Base-by-base conservation (phyloP, 2,113 vertebrate species). In the Atherinomorus stipes region DNA sequence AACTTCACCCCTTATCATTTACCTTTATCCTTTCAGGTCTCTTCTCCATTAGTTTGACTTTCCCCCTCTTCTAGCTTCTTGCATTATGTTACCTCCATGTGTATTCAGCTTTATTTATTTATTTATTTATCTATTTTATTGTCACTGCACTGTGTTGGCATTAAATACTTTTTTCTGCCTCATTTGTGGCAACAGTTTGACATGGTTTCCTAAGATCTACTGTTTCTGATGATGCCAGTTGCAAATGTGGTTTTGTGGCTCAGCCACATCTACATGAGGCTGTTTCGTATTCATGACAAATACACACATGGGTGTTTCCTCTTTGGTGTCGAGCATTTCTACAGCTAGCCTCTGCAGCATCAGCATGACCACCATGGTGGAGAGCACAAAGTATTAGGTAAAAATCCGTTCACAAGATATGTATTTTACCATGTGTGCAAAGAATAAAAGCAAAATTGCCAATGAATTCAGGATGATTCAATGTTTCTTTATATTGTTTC, bases 401-500 rank as follows among this genome's bases (percentile, higher is more conserved):
- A 13, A 67, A 47, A 47, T 49, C 19, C 53, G 23, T 52, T 69
- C 16, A 51, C 16, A 26, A 18, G 59, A 38, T 12, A 38, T 21
- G 50, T n/a, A 26, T 6, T 11, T 28, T 11, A 28, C 45, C 44
- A 45, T 63, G 21, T 6, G 11, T 62, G 23, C 31, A 65, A 11
- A 34, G 12, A 31, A 47, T 9, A 8, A 28, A 44, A 22, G 7
- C 31, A 52, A 18, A 40, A 57, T 28, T 47, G 21, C 75, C 70
- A 73, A 73, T 44, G 65, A 64, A 72, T 76, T 72, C 28, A 18
- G 16, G 45, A 71, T 70, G 23, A 64, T 57, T 78, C 7, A 59
- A 25, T 76, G 57, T 64, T n/a, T 70, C 73, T 80, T 68, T 34
- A 69, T 79, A 44, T 19, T 38, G 44, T 67, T 76, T 66, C 56